Evolutionary conservation across 2,888 invertebrate species (phyloP), one percentile per base, ranked within the genome.

Genomic region (Drosophila antonietae): DNA sequence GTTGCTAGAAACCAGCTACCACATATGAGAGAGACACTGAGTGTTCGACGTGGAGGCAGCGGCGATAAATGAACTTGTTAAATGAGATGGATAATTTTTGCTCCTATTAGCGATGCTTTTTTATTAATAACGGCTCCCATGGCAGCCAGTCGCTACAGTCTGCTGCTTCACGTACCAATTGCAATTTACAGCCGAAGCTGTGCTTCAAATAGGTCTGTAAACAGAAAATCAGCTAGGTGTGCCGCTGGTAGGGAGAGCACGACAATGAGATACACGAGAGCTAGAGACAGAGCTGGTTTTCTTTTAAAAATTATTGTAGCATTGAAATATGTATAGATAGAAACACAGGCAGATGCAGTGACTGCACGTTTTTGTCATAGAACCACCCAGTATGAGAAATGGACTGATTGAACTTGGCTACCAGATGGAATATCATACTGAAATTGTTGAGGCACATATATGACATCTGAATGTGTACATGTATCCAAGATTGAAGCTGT

Each of bases 111-210:
- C 68, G 69, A 44, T 66, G 66, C 67, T 67, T 75, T 75, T 20
- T 1, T 78, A 72, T 77, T 88, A 83, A 75, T 71, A 75, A 62
- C 58, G 63, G 58, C 61, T 70, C 68, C 77, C 80, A 63, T 68
- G 67, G 60, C 68, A 65, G 46, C 62, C 55, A 14, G 10, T 15
- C 44, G 5, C 7, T 4, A 31, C 31, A 33, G 68, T 33, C 44
- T 33, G 15, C 14, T 14, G 8, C 12, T 12, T 28, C 20, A n/a
- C n/a, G 37, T 41, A 20, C 33, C 39, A 23, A 58, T 58, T n/a
- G 39, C 20, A 52, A 47, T 23, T 33, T 41, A 57, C 51, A 61
- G 70, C 62, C 67, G 37, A n/a, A 55, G 37, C 18, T 49, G 41
- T 47, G 57, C 56, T 15, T 31, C 37, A 49, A 39, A 44, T 15